Percentiles rank a stretch among this genome's conserved stretches.
Evolutionary conservation across 2,888 invertebrate genomes (phyloP).

Genomic region (Apeira syringaria): DNA sequence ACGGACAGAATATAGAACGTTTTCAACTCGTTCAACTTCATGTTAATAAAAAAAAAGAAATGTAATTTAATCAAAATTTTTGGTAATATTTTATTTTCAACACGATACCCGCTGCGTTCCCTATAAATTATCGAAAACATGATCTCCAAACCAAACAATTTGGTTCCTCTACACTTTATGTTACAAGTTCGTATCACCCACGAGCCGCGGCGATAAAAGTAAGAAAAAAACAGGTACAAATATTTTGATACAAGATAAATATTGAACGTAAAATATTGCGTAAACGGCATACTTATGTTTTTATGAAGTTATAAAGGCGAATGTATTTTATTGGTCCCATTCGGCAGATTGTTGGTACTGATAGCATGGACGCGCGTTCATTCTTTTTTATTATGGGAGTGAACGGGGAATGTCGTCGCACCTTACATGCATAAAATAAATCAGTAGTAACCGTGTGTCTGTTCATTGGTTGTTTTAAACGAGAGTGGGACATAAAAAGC

Average conservation of each 20-base stretch:
- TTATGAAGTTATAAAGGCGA: constrained; percentile 21
- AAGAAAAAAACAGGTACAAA: constrained; percentile 4
- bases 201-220: constrained; percentile 5
- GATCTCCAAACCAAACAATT: constrained; percentile 2
- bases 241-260: constrained; percentile 13
- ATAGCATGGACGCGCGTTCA: constrained; percentile 9
- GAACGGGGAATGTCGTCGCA: too few species aligned
- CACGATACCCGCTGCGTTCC: constrained; percentile 6
- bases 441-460: too few species aligned
- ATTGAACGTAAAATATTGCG: constrained; percentile 5
- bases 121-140: constrained; percentile 9
- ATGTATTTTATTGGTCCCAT: constrained; percentile 7
- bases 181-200: constrained; percentile 1
- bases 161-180: constrained; percentile 6
- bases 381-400: not conserved
- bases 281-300: constrained; percentile 17
- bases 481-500: too few species aligned
- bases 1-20: too few species aligned
- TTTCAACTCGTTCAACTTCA: too few species aligned
- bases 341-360: not conserved
- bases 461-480: too few species aligned
- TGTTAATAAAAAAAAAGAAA: too few species aligned
- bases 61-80: too few species aligned
- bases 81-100: constrained; percentile 2
- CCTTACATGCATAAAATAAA: too few species aligned